Evolutionary conservation across 1,140 invertebrate species (phyloP).

Genomic region (Lerema accius): DNA sequence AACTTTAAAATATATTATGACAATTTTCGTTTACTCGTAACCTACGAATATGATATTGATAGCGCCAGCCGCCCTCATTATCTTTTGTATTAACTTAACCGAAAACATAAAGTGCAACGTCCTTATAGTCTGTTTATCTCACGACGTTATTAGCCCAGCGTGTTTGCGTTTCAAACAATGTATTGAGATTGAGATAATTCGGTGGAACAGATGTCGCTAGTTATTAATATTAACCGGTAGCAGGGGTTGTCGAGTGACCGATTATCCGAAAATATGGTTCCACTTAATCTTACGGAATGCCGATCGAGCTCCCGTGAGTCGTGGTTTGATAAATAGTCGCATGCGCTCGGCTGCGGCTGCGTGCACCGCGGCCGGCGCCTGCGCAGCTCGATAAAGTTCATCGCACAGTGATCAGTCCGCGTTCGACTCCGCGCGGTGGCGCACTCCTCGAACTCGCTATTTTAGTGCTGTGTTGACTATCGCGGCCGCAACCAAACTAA

Average conservation of each 20-base stretch:
- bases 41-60: too few relatives aligned
- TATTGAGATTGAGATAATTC: constrained; percentile 2
- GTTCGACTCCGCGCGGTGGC: constrained; percentile 57
- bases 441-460: constrained; percentile 38
- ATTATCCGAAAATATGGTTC: constrained; percentile 67
- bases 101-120: constrained; percentile 66
- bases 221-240: constrained; percentile 8
- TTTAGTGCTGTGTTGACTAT: constrained; percentile 37
- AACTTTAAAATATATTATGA: too few relatives aligned
- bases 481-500: constrained; percentile 49
- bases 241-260: constrained; percentile 40
- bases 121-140: constrained; percentile 44
- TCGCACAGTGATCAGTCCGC: constrained; percentile 65
- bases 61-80: constrained; percentile 38
- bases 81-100: constrained; percentile 63
- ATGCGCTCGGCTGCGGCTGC: constrained; percentile 50
- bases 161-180: constrained; percentile 35
- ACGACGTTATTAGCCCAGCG: constrained; percentile 11
- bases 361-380: constrained; percentile 50
- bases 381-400: constrained; percentile 64
- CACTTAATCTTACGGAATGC: constrained; percentile 65
- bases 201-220: constrained; percentile 4
- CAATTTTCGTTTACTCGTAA: too few relatives aligned
- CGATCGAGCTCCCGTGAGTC: constrained; percentile 46
- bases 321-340: constrained; percentile 55